Percentiles rank a stretch among this genome's conserved stretches.
Conservation (phyloP, 1,140 invertebrate species). For the Semibalanus balanoides region DNA sequence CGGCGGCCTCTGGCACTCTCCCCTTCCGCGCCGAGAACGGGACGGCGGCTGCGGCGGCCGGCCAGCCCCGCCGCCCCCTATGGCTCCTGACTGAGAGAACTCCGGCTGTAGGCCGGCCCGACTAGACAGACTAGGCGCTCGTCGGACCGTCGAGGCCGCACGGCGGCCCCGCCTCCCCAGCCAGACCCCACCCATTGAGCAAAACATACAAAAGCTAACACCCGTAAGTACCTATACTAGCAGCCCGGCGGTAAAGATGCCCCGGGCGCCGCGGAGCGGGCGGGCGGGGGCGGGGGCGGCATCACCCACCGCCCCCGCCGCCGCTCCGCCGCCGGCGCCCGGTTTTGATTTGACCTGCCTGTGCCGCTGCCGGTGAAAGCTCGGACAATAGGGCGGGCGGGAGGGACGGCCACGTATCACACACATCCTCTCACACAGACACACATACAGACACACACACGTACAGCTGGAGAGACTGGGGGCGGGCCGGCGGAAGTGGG, state of each 20-base stretch:
- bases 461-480: not conserved
- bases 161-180: not conserved
- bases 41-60: no score
- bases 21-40: no score
- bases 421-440: slow-evolving; percentile 1
- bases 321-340: no score
- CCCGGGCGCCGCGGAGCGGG: no score
- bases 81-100: no score
- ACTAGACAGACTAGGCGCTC: not conserved
- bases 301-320: no score
- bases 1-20: no score
- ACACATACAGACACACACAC: not conserved
- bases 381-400: not conserved
- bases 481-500: not conserved
- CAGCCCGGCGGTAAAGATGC: not conserved
- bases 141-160: no score
- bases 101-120: no score
- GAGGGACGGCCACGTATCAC: not conserved
- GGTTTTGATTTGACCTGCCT: not conserved
- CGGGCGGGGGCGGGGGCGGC: no score
- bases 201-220: not conserved
- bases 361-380: not conserved
- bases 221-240: not conserved
- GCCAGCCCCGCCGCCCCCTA: no score
- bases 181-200: not conserved